Percentiles rank a stretch among this genome's conserved stretches.
Evolutionary conservation across 2,113 vertebrate genomes (phyloP).

Genomic region (Noctilio leporinus): DNA sequence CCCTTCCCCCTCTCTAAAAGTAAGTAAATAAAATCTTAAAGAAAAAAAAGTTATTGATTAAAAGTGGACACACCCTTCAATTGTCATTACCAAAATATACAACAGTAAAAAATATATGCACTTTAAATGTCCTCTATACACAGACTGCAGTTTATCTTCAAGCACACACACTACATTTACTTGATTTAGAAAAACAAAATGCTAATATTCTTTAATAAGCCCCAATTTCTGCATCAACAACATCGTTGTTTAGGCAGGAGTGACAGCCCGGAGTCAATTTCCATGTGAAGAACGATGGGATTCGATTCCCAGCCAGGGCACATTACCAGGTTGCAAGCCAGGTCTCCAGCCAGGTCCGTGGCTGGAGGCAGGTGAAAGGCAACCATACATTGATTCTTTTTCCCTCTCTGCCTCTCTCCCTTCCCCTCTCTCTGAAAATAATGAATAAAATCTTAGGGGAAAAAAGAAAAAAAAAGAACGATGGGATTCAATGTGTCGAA

Average conservation of each 20-base stretch:
- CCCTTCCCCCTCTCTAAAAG: too few relatives aligned
- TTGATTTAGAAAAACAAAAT: neutral
- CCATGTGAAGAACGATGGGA: neutral
- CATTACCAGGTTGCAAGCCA: too few relatives aligned
- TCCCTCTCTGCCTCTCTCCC: too few relatives aligned
- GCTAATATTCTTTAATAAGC: neutral
- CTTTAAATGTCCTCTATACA: neutral
- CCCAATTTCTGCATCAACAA: neutral
- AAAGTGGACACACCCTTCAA: neutral
- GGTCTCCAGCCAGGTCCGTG: too few relatives aligned
- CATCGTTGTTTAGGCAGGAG: neutral
- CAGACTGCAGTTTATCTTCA: neutral
- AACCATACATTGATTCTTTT: too few relatives aligned
- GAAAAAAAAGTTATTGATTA: slow-evolving; percentile 20
- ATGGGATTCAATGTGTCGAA: neutral
- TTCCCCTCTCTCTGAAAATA: too few relatives aligned
- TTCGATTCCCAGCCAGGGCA: too few relatives aligned
- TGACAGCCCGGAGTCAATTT: neutral
- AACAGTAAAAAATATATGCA: neutral
- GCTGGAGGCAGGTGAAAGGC: too few relatives aligned
- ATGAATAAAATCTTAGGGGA: too few relatives aligned
- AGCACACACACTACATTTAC: neutral
- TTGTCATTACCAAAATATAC: neutral
- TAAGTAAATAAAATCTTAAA: slow-evolving; percentile 78
- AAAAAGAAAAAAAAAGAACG: too few relatives aligned